Percentiles rank a stretch among this genome's conserved stretches.
Evolutionary conservation across 2,113 vertebrate species (phyloP).

Genomic region (Callithrix jacchus): DNA sequence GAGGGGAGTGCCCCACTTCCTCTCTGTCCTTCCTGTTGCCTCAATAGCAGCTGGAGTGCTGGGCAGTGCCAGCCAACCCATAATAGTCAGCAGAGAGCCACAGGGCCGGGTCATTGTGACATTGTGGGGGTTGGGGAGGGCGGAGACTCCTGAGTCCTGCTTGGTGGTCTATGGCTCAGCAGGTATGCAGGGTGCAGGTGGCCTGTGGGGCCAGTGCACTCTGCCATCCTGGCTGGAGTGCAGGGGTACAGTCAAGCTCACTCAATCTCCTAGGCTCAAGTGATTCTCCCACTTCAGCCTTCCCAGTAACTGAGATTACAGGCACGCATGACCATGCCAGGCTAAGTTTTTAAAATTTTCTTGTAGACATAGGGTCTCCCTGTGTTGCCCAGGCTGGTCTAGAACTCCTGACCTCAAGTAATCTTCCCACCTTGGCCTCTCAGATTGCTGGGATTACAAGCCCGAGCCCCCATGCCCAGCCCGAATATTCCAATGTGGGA

Average conservation of each 20-base stretch:
- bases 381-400: too few relatives aligned
- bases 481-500: too few relatives aligned
- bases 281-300: too few relatives aligned
- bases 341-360: too few relatives aligned
- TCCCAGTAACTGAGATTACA: too few relatives aligned
- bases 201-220: slow-evolving; percentile 79
- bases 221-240: slow-evolving; percentile 82
- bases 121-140: not conserved
- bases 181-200: not conserved
- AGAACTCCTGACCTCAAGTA: not conserved
- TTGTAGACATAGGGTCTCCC: too few relatives aligned
- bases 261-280: too few relatives aligned
- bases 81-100: rapidly evolving
- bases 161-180: slow-evolving; percentile 85
- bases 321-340: too few relatives aligned
- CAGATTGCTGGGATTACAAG: not conserved
- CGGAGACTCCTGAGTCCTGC: not conserved
- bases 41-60: not conserved
- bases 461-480: not conserved
- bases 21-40: not conserved
- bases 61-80: not conserved
- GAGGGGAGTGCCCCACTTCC: not conserved
- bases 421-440: not conserved
- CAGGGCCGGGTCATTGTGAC: not conserved
- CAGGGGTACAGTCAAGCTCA: not conserved